Evolutionary conservation across 30 jellyfish, hydroid and myxozoan genomes (phyloP), one percentile per base, ranked within the genome.

Genomic region (Rhopilema esculentum): DNA sequence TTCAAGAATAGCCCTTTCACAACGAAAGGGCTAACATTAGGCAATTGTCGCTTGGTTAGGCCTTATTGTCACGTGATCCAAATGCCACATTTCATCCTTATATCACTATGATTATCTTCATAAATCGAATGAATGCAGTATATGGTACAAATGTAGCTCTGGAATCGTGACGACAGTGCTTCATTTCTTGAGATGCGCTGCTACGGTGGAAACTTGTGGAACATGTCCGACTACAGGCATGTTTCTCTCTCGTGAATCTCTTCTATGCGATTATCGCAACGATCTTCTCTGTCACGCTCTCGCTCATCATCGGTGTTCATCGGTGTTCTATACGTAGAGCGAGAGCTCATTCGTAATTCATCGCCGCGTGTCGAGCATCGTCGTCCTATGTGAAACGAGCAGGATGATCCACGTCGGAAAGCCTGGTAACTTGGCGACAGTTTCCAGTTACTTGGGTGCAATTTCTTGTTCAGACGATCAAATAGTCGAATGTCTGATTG

Each of bases 371-470:
- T 72, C 27, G 99, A 95, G 63, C 95, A 61, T 2, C 99, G 97
- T 24, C 99, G 74, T 4, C 89, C 85, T 65, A 89, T 74, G 27
- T 80, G 91, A 75, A 95, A 95, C 57, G 99, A 95, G 66, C 97
- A 95, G 22, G 99, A 89, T 1, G 99, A 95, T 6, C 97, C 97
- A 1, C 97, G 97, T 4, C 99, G 99, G 31, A 83, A 93, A 24
- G 99, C 91, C 24, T 83, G 85, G 33, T 97, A 86, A 52, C 81
- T 83, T 1, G 97, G 80, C 23, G 82, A 16, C 50, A 61, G 48
- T 69, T 85, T 85, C 84, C 88, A 85, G 33, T 66, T 72, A 23
- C 83, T 68, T 2, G 93, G 93, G 18, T 73, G 72, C 84, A 80
- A 27, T 40, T 95, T 84, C 65, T 75, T 80, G 86, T 52, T 75